Conservation (phyloP, 2,113 vertebrate species). For the Etia nguti region DNA sequence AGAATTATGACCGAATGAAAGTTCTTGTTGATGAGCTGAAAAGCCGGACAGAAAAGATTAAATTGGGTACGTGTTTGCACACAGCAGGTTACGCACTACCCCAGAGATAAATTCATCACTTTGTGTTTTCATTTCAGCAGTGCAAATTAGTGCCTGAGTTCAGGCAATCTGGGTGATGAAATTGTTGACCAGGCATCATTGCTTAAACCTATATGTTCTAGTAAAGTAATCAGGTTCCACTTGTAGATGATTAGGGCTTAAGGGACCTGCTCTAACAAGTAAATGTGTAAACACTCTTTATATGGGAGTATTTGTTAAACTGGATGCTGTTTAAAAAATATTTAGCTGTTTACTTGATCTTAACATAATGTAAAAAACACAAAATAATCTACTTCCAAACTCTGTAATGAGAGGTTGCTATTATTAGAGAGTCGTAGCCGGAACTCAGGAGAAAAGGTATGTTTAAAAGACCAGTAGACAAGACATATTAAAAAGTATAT, state of each 20-base stretch:
- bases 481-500: background rate
- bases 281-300: background rate
- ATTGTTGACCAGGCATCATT: background rate
- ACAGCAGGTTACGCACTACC: background rate
- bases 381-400: background rate
- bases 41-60: conserved; percentile 79
- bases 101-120: background rate
- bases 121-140: background rate
- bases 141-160: background rate
- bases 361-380: background rate
- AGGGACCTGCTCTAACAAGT: background rate
- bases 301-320: background rate
- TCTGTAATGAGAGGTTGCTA: background rate
- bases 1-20: conserved; percentile 95
- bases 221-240: background rate
- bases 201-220: background rate
- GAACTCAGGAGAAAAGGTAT: background rate
- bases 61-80: conserved; percentile 74
- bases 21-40: conserved; percentile 81
- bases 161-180: background rate
- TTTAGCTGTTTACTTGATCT: background rate
- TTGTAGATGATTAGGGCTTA: background rate
- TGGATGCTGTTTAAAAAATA: rapidly evolving
- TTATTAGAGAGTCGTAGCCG: background rate
- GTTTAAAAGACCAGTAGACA: background rate